Base-by-base conservation (phyloP, 2,888 invertebrate genomes). In the Lycia hirtaria region DNA sequence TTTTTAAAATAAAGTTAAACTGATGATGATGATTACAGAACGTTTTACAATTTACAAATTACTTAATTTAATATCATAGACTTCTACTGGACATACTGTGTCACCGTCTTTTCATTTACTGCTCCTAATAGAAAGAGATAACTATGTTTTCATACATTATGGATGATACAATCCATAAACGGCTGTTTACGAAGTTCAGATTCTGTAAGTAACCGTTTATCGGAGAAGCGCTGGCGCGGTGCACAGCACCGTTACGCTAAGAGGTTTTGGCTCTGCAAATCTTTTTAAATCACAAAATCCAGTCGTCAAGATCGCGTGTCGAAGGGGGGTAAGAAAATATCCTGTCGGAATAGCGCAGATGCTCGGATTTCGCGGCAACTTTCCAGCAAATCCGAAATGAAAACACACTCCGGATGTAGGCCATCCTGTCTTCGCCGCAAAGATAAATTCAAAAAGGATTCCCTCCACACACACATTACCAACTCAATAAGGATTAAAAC, bases 281-380 rank as follows among this genome's bases (percentile, higher is more conserved):
- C 88, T 89, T 90, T 90, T 89, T 87, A 90, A 90, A 90, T 87
- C 88, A 85, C 87, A 88, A 90, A 88, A 91, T 85, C 86, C 80
- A 88, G 85, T 86, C 83, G 81, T 86, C 84, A 87, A 85, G 88
- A 89, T 89, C 88, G 79, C 77, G 81, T 85, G 85, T 86, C 75
- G 84, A 81, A 80, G 78, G 81, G 84, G 85, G 85, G 86, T 89
- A 90, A 85, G 87, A 89, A 91, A 90, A 90, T 83, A 89, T 83
- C 83, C 83, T 76, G 78, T 80, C 73, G 76, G 78, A 85, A 84
- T 76, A 79, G 76, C 86, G 80, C 89, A 88, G 87, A 84, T 90
- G 88, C 73, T 79, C 76, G 85, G 88, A 84, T 89, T 86, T 85
- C 81, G 85, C 82, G 85, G 80, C 81, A 89, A 89, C 77, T 90